These are phyloP conservation scores for Cynoglossus semilaevis DNA, from an alignment of 2,113 vertebrate genomes.

Conservation along the genomic window DNA sequence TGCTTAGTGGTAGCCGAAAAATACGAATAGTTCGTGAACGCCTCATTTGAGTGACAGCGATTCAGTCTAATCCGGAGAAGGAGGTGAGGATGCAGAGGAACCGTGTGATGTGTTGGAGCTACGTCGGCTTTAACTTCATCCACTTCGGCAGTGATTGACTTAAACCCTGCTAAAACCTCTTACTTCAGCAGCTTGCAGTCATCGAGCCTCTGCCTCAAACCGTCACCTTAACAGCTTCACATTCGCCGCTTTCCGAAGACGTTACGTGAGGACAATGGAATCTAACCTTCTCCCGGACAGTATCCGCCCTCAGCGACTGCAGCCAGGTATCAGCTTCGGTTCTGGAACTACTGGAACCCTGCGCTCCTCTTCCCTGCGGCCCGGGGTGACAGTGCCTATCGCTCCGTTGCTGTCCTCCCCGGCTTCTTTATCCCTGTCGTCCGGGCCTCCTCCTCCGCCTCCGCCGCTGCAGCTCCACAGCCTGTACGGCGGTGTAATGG, in stretches of 20 bases:
- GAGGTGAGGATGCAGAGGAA: constrained; percentile 36
- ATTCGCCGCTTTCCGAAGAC: constrained; percentile 35
- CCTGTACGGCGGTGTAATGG: constrained; percentile 71
- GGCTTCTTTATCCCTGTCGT: constrained; percentile 65
- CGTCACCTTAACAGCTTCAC: background rate
- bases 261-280: constrained; percentile 80
- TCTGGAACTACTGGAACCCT: constrained; percentile 72
- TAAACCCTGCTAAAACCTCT: constrained; percentile 20
- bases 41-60: constrained; percentile 54
- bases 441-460: constrained; percentile 79
- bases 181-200: background rate
- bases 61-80: constrained; percentile 59
- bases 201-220: background rate
- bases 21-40: constrained; percentile 32
- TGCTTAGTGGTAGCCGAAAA: accelerated
- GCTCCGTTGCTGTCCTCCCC: constrained; percentile 66
- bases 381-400: constrained; percentile 75
- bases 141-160: constrained; percentile 26
- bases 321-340: constrained; percentile 83
- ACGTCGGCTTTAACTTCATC: constrained; percentile 31
- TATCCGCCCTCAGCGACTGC: constrained; percentile 81
- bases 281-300: constrained; percentile 83
- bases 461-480: constrained; percentile 81
- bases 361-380: constrained; percentile 72
- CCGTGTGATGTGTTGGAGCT: constrained; percentile 35